These are phyloP conservation scores for Argya squamiceps DNA, from an alignment of 2,797 vertebrate genomes.

Conservation along the genomic window DNA sequence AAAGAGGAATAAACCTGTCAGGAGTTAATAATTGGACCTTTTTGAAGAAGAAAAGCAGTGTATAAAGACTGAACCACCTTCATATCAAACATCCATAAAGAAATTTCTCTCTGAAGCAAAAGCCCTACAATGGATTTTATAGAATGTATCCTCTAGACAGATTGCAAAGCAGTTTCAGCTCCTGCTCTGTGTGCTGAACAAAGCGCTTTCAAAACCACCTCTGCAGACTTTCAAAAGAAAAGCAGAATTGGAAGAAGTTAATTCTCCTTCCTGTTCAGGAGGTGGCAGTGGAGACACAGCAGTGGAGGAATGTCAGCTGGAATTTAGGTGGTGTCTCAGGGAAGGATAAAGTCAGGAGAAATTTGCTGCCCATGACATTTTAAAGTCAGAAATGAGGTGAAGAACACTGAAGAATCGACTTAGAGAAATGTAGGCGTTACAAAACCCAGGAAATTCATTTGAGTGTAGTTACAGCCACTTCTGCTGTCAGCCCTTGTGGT, in stretches of 20 bases:
- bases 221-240: neutral
- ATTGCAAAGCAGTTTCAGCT: neutral
- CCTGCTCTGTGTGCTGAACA: neutral
- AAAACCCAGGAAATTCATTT: neutral
- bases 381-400: neutral
- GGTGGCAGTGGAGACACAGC: conserved; percentile 55
- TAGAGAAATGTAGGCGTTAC: neutral
- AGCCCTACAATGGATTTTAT: neutral
- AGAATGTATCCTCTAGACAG: neutral
- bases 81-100: neutral
- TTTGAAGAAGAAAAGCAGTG: neutral
- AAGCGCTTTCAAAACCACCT: neutral
- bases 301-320: neutral
- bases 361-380: neutral
- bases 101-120: neutral
- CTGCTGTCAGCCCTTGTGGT: neutral
- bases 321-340: neutral
- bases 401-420: neutral
- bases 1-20: neutral
- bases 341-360: neutral
- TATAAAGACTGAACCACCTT: neutral
- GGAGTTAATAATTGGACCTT: neutral
- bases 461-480: neutral
- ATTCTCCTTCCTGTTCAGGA: conserved; percentile 39
- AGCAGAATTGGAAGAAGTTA: neutral